These are phyloP conservation scores for Pecten maximus DNA, from an alignment of 2,888 invertebrate species.

Conservation along the genomic window DNA sequence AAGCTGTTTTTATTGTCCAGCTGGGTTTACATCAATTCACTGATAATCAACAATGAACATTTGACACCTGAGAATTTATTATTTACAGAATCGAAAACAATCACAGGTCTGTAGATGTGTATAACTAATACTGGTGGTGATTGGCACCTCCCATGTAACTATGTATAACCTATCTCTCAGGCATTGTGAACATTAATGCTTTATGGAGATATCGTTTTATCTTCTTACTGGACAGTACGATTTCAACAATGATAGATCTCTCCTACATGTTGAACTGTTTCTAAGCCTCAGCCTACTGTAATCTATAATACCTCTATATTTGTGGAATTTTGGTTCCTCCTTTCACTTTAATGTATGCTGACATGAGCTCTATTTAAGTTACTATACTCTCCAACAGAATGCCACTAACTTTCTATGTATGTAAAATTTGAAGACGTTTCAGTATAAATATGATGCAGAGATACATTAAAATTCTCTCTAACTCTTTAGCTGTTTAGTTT, in stretches of 20 bases:
- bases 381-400: not conserved
- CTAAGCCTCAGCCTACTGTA: not conserved
- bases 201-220: not conserved
- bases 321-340: not conserved
- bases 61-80: not conserved
- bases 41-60: not conserved
- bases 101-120: slow-evolving; percentile 5
- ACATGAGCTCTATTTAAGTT: not conserved
- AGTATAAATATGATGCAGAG: not conserved
- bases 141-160: not conserved
- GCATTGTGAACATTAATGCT: not conserved
- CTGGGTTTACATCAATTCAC: not conserved
- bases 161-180: not conserved
- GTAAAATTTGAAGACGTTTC: not conserved
- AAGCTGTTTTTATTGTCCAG: too few species aligned
- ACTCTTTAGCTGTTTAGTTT: not conserved
- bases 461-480: too few species aligned
- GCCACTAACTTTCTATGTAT: not conserved
- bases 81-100: slow-evolving; percentile 11
- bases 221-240: not conserved
- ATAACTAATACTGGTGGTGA: slow-evolving; percentile 27
- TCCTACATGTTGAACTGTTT: not conserved
- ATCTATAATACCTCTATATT: not conserved
- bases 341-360: not conserved
- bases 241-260: not conserved